phyloP scores from a whole-genome alignment of 2,113 vertebrate species.

The Tursiops truncatus region DNA sequence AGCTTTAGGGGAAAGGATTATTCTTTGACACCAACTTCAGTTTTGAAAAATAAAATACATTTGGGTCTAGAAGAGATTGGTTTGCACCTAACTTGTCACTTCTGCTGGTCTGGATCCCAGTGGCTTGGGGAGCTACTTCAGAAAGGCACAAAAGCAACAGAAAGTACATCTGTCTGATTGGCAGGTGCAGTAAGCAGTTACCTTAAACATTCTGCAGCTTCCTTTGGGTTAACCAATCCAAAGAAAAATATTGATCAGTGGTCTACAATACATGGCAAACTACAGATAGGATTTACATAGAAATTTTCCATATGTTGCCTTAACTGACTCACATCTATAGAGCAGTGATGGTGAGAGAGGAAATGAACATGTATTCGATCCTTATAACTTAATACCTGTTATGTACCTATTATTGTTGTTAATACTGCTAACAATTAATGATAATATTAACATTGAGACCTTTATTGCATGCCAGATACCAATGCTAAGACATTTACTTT shows the following conservation, averaged over 20 bases:
- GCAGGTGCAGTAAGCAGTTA: not conserved
- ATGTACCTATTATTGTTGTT: not conserved
- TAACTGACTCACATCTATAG: not conserved
- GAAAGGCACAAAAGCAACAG: not conserved
- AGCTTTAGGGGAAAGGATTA: not conserved
- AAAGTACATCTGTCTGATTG: not conserved
- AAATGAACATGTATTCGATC: not conserved
- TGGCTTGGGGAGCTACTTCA: not conserved
- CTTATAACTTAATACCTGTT: not conserved
- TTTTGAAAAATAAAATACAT: constrained; percentile 1
- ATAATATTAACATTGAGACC: not conserved
- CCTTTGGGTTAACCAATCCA: not conserved
- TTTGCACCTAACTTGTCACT: not conserved
- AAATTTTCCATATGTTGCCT: not conserved
- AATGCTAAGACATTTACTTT: not conserved
- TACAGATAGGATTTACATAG: not conserved
- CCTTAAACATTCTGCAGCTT: not conserved
- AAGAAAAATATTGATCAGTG: not conserved
- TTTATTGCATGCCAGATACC: not conserved
- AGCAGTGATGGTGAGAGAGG: not conserved
- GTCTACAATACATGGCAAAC: not conserved
- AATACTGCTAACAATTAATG: not conserved
- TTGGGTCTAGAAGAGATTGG: not conserved
- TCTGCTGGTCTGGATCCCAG: not conserved
- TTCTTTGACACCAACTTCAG: not conserved